Conservation (phyloP, 2,113 vertebrate species). For the Campylomormyrus tamandua region DNA sequence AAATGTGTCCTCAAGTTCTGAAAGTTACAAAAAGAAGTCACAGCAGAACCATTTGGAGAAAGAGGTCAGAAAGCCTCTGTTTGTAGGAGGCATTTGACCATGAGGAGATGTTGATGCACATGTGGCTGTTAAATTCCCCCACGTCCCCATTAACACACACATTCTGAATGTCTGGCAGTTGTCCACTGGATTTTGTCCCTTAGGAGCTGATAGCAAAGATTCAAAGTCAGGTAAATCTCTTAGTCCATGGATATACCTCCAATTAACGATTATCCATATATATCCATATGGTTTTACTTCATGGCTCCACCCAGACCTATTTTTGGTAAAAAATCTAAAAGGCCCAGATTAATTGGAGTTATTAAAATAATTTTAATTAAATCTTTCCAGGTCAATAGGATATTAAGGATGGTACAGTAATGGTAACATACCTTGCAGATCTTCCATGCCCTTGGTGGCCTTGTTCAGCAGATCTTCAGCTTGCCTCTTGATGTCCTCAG, state of each 20-base stretch:
- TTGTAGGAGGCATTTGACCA: background rate
- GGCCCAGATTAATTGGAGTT: background rate
- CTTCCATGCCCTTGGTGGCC: constrained; percentile 56
- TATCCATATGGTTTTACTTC: background rate
- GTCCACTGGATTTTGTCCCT: background rate
- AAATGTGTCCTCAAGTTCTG: constrained; percentile 68
- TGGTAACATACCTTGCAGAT: constrained; percentile 60
- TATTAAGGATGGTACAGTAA: background rate
- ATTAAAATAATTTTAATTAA: background rate
- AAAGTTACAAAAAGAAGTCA: background rate
- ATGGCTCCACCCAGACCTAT: background rate
- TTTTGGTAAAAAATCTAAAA: background rate
- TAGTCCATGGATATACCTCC: background rate
- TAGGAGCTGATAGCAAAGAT: background rate
- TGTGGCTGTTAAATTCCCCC: background rate
- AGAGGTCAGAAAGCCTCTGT: background rate
- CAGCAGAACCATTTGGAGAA: background rate
- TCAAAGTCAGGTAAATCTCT: background rate
- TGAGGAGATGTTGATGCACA: background rate
- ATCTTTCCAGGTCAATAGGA: background rate
- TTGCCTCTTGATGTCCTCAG: constrained; percentile 53
- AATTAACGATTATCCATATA: background rate
- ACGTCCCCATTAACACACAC: background rate
- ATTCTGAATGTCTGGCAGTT: background rate
- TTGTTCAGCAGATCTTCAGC: constrained; percentile 62